Base-by-base conservation (phyloP, 2,797 vertebrate species). In the Heterohyrax brucei region DNA sequence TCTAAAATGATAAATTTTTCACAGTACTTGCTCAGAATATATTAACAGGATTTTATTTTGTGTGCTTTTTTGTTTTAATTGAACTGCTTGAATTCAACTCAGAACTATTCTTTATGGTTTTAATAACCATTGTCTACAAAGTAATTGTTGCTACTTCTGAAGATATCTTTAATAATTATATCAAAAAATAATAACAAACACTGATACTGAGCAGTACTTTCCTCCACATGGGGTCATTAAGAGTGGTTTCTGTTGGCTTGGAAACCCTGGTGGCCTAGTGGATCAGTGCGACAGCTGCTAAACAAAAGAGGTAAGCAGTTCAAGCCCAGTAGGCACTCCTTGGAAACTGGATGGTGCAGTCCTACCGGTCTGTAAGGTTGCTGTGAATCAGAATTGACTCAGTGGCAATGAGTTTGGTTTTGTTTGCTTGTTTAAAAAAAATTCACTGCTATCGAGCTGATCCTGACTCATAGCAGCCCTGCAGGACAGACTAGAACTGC, bases 1-100 rank as follows among this genome's bases (percentile, higher is more conserved):
- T 98, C 95, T 98, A 96, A 95, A 93, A 96, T 96, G 94, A 96
- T 84, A 97, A 95, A 64, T 87, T 97, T 98, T 95, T 97, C 97
- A 97, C 96, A 96, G 83, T 92, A 95, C 84, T 97, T 97, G 92
- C 97, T 95, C 96, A 95, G 92, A 92, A 91, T 96, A 92, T 95
- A 82, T 80, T 94, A 91, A 87, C 96, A 85, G 79, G 22, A 24
- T 81, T 98, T 97, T 88, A 22, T 88, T 88, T 75, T 91, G 19
- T 66, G 5, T 76, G 8, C 14, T 46, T 93, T 5, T 50, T 96
- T 78, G 91, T 97, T 98, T 97, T 93, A 95, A 86, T 59, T 76
- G 80, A 90, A 92, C 56, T 96, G 81, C 87, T 97, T 94, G 76
- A 96, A 95, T 97, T 97, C 68, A 95, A 87, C 77, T 97, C 73